Percentiles rank a stretch among this genome's conserved stretches.
These are phyloP conservation scores for Thysanoteuthis rhombus DNA, from an alignment of 2,888 invertebrate genomes.

Conservation along the genomic window DNA sequence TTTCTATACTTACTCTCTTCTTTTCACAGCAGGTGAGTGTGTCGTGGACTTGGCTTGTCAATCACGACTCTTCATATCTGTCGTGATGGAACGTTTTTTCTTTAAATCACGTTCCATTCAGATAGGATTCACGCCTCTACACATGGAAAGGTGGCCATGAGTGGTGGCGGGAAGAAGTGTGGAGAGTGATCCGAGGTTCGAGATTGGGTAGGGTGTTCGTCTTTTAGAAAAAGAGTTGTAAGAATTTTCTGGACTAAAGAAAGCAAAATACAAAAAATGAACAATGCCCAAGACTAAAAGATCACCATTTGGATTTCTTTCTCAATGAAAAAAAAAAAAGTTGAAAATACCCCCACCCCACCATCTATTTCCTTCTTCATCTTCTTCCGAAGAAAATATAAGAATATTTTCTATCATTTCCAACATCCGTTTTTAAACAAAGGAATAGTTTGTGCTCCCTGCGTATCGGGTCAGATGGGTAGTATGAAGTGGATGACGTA, in stretches of 20 bases:
- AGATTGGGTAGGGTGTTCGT: background rate
- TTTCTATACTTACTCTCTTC: background rate
- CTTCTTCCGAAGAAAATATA: background rate
- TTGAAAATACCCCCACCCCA: background rate
- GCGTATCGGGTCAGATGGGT: background rate
- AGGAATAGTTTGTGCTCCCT: background rate
- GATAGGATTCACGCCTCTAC: background rate
- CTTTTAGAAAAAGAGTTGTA: background rate
- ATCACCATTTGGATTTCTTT: background rate
- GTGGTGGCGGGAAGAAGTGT: background rate
- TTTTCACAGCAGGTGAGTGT: background rate
- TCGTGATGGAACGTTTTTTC: background rate
- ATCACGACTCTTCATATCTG: background rate
- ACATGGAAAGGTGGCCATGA: background rate
- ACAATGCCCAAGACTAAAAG: background rate
- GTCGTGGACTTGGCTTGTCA: background rate
- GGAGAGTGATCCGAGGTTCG: background rate
- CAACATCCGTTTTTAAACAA: background rate
- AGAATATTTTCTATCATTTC: background rate
- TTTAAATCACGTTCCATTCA: background rate
- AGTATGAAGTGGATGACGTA: background rate
- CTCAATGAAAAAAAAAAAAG: background rate
- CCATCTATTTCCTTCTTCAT: background rate
- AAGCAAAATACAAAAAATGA: background rate
- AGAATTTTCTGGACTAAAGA: background rate